Conservation (phyloP, 2,113 vertebrate genomes). For the Xiphophorus hellerii region DNA sequence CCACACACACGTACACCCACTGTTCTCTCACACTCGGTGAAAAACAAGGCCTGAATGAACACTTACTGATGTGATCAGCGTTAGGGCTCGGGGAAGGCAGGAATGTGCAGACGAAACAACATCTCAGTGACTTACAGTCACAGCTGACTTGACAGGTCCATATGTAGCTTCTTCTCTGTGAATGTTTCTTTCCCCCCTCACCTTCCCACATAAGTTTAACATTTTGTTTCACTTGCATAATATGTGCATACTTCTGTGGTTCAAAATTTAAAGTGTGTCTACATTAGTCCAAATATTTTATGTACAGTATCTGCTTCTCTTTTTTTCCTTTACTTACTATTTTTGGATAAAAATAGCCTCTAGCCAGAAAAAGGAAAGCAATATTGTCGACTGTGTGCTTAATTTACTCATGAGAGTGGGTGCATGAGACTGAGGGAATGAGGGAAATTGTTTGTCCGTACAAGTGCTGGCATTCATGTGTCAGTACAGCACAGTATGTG, state of each 20-base stretch:
- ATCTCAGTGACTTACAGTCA: not conserved
- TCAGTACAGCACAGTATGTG: slow-evolving; percentile 25
- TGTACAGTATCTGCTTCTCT: not conserved
- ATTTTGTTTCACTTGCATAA: not conserved
- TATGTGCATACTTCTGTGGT: not conserved
- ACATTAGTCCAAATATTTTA: not conserved
- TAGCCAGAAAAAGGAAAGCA: slow-evolving; percentile 20
- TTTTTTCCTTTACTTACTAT: not conserved
- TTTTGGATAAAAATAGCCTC: slow-evolving; percentile 14
- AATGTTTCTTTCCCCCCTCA: not conserved
- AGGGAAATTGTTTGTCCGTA: slow-evolving; percentile 40
- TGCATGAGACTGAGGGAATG: slow-evolving; percentile 16
- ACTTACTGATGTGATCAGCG: slow-evolving; percentile 19
- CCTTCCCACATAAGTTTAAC: not conserved
- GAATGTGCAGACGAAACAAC: slow-evolving; percentile 37
- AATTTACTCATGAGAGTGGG: slow-evolving; percentile 20
- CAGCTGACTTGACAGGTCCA: not conserved
- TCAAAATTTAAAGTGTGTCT: not conserved
- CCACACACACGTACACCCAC: not conserved
- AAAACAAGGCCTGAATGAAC: slow-evolving; percentile 17
- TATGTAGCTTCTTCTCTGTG: slow-evolving; percentile 5
- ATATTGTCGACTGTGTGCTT: slow-evolving; percentile 14
- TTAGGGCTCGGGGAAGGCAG: slow-evolving; percentile 7
- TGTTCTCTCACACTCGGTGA: slow-evolving; percentile 21
- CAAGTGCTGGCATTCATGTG: slow-evolving; percentile 39